Evolutionary conservation across 2,113 vertebrate genomes (phyloP).

Genomic region (Probosciger aterrimus): DNA sequence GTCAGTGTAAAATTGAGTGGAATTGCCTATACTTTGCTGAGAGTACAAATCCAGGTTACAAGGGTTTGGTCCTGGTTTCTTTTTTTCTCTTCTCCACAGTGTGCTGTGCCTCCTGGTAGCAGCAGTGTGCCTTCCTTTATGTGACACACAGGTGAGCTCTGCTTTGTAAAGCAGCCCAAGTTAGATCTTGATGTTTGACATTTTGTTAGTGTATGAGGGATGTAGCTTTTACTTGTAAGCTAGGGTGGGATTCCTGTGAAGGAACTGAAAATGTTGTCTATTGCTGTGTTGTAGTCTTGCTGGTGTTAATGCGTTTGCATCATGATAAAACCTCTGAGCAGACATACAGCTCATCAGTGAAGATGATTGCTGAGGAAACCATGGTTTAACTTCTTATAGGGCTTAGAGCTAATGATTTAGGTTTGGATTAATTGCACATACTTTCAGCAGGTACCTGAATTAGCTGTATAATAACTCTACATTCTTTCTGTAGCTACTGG

Average conservation of each 20-base stretch:
- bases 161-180: not conserved
- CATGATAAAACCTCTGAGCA: not conserved
- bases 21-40: not conserved
- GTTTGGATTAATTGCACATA: not conserved
- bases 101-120: conserved; percentile 80
- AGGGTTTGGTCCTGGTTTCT: not conserved
- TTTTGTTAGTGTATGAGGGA: not conserved
- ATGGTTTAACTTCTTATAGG: not conserved
- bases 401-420: not conserved
- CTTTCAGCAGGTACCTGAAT: not conserved
- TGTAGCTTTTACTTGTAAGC: not conserved
- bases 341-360: not conserved
- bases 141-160: conserved; percentile 82
- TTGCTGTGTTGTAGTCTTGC: not conserved
- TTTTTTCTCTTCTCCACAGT: conserved; percentile 64
- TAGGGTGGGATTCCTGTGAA: not conserved
- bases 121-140: conserved; percentile 79
- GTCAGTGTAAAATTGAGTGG: not conserved
- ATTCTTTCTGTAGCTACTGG: not conserved
- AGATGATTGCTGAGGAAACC: not conserved
- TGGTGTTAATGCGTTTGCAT: not conserved
- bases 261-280: not conserved
- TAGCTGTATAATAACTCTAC: not conserved
- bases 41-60: not conserved
- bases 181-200: not conserved